Evolutionary conservation across 2,113 vertebrate genomes (phyloP).

Genomic region (Casuarius casuarius): DNA sequence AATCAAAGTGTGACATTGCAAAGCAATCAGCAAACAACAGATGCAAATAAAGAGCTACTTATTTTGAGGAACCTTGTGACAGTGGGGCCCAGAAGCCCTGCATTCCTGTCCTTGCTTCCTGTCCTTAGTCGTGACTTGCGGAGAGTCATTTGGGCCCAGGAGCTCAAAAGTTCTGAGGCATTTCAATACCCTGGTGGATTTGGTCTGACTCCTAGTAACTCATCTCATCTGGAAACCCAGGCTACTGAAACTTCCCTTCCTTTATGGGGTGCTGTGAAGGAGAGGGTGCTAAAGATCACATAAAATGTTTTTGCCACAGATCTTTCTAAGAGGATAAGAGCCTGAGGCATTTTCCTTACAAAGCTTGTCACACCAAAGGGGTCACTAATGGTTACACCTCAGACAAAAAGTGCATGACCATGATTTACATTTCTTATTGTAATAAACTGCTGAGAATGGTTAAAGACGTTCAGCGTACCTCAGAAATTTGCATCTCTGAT

Average conservation of each 20-base stretch:
- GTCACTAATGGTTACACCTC: not conserved
- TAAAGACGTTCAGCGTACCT: not conserved
- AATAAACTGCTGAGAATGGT: not conserved
- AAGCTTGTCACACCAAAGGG: not conserved
- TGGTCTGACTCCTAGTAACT: not conserved
- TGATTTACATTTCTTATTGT: not conserved
- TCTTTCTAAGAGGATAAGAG: not conserved
- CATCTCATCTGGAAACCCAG: not conserved
- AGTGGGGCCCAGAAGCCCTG: not conserved
- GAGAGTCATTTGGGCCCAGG: fast-evolving
- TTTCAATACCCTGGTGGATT: not conserved
- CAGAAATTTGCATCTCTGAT: slow-evolving; percentile 14
- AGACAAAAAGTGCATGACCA: not conserved
- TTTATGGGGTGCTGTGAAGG: not conserved
- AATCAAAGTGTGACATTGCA: not conserved
- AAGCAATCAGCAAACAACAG: not conserved
- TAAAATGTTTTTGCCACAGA: not conserved
- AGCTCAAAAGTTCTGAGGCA: not conserved
- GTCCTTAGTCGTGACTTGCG: not conserved
- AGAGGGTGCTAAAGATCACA: not conserved
- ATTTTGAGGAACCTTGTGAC: not conserved
- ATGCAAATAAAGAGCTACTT: not conserved
- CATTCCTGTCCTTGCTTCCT: not conserved
- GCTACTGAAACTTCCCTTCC: not conserved
- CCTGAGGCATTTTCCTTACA: not conserved